Base-by-base conservation (phyloP, 2,888 invertebrate genomes). In the Cistogaster globosa region DNA sequence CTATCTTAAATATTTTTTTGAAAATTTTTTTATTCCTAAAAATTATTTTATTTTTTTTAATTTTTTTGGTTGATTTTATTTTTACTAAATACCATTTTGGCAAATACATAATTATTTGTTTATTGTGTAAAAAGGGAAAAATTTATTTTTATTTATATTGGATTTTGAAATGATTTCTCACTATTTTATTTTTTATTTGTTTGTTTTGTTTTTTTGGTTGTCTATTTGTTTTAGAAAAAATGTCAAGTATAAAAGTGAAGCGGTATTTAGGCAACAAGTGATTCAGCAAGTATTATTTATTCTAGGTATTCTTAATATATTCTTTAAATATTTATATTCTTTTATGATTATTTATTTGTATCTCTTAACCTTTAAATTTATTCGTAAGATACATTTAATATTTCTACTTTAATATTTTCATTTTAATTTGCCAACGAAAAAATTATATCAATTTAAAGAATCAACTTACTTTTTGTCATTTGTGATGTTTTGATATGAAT, bases 191-290 rank as follows among this genome's bases (percentile, higher is more conserved):
- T 32, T 12, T 2, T 12, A 12, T 38, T 32, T 42, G 65, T 63
- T 32, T 32, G 71, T n/a, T 65, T 20, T 74, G 80, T 65, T 26
- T 42, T 72, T 63, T 32, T 32, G 71, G 72, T 22, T 74, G 80
- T 67, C 20, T 38, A 32, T 55, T 68, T 77, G 11, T 79, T 67
- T 63, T 65, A 51, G 55, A 68, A 87, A 89, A 89, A 89, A 89
- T 89, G 88, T 90, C 89, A 88, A 91, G 90, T 91, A 91, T 90
- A 90, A 91, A 91, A 91, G 90, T 90, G 89, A 91, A 91, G 91
- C 90, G 90, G 90, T 90, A 91, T 90, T 91, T 90, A 91, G 91
- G 91, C 91, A 91, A 91, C 91, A 89, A 91, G 91, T 91, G 91
- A 91, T 91, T 91, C 91, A 91, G 91, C 91, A 91, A 91, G 71